These are phyloP conservation scores for Protomyctophum bolini DNA, from an alignment of 2,113 vertebrate genomes.

Conservation along the genomic window DNA sequence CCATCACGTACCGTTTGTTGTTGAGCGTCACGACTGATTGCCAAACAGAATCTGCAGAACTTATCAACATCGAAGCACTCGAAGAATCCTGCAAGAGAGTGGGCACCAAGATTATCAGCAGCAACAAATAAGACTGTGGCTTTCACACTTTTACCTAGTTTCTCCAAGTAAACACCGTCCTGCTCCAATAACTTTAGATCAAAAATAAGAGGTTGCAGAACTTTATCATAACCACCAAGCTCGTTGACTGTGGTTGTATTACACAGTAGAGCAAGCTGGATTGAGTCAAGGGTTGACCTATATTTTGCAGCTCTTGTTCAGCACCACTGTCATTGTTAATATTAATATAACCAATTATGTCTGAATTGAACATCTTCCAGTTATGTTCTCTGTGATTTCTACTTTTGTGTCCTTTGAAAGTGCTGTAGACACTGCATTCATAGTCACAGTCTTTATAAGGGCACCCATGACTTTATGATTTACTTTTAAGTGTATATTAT, in stretches of 20 bases:
- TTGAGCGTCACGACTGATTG: neutral
- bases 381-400: constrained; percentile 14
- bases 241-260: neutral
- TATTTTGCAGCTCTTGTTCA: constrained; percentile 14
- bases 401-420: constrained; percentile 29
- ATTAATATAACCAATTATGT: constrained; percentile 4
- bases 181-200: neutral
- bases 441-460: constrained; percentile 32
- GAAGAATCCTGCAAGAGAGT: neutral
- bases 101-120: neutral
- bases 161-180: neutral
- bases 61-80: neutral
- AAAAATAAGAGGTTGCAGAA: neutral
- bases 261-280: neutral
- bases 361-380: constrained; percentile 25
- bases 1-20: neutral
- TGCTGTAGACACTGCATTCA: constrained; percentile 36
- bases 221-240: constrained; percentile 2
- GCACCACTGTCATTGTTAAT: neutral
- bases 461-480: constrained; percentile 21
- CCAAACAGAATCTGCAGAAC: neutral
- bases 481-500: constrained; percentile 20
- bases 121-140: neutral
- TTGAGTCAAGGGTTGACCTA: neutral
- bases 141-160: neutral